These are phyloP conservation scores for Brachyalestes nurse DNA, from an alignment of 2,797 vertebrate species.

Conservation along the genomic window DNA sequence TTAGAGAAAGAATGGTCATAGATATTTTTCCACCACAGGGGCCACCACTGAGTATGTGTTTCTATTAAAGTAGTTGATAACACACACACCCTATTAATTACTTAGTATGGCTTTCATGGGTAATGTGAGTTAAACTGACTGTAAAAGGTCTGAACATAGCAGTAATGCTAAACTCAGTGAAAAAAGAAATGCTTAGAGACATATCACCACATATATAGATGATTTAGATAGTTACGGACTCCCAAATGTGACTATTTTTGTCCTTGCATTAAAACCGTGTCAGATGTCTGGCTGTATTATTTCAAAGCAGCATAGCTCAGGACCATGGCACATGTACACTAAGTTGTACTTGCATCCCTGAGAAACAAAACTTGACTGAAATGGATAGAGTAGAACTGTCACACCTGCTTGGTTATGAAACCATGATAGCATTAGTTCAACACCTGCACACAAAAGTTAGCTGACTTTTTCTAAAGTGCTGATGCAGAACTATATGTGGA, in stretches of 20 bases:
- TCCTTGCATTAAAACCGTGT: background rate
- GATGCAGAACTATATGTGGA: background rate
- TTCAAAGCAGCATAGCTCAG: conserved; percentile 4
- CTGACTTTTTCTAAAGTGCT: conserved; percentile 7
- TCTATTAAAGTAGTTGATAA: background rate
- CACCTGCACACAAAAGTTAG: background rate
- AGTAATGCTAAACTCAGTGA: conserved; percentile 55
- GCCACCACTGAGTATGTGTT: background rate
- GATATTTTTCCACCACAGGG: too few relatives aligned
- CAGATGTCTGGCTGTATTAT: conserved; percentile 20
- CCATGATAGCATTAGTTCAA: conserved; percentile 1
- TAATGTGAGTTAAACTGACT: conserved; percentile 58
- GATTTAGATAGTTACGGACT: conserved; percentile 4
- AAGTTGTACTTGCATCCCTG: background rate
- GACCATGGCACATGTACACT: background rate
- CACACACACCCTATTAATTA: conserved; percentile 44
- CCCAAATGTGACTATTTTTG: background rate
- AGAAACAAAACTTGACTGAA: background rate
- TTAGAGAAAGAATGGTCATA: too few relatives aligned
- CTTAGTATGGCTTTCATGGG: conserved; percentile 36
- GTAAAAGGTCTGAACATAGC: conserved; percentile 68
- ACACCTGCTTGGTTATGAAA: conserved; percentile 7
- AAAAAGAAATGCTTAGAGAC: too few relatives aligned
- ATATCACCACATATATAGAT: too few relatives aligned
- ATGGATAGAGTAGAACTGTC: conserved; percentile 17